These are phyloP conservation scores for Periophthalmus magnuspinnatus DNA, from an alignment of 2,797 vertebrate species.

Conservation along the genomic window DNA sequence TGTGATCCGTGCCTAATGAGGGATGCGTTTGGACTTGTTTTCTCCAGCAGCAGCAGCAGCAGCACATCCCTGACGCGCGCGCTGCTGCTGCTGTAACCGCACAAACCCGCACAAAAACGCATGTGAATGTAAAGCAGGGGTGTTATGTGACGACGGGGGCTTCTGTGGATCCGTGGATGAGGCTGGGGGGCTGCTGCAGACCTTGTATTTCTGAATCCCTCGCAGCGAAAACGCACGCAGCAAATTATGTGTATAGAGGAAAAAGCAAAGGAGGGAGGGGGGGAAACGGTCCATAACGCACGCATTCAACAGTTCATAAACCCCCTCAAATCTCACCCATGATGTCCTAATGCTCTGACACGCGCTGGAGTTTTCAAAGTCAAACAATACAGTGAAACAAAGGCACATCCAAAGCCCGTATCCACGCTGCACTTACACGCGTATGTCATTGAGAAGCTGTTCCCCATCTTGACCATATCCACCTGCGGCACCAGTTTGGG, in stretches of 20 bases:
- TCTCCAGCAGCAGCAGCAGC: conserved; percentile 8
- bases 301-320: conserved; percentile 61
- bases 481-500: conserved; percentile 98
- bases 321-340: conserved; percentile 12
- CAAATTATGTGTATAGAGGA: conserved; percentile 32
- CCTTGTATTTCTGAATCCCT: conserved; percentile 25
- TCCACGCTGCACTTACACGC: conserved; percentile 86
- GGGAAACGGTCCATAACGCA: conserved; percentile 23
- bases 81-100: conserved; percentile 24
- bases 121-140: conserved; percentile 16
- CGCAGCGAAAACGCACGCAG: conserved; percentile 40
- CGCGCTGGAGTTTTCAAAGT: conserved; percentile 28
- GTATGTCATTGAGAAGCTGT: conserved; percentile 99
- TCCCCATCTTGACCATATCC: conserved; percentile 97
- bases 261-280: no score
- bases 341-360: neutral
- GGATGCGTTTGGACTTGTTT: conserved; percentile 36
- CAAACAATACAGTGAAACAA: conserved; percentile 16
- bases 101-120: conserved; percentile 13
- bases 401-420: neutral
- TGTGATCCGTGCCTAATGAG: conserved; percentile 42
- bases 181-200: conserved; percentile 28
- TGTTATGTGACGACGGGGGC: conserved; percentile 22
- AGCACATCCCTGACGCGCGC: conserved; percentile 30
- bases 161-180: neutral